Base-by-base conservation (phyloP, 2,113 vertebrate species). In the Chascanopsetta lugubris region DNA sequence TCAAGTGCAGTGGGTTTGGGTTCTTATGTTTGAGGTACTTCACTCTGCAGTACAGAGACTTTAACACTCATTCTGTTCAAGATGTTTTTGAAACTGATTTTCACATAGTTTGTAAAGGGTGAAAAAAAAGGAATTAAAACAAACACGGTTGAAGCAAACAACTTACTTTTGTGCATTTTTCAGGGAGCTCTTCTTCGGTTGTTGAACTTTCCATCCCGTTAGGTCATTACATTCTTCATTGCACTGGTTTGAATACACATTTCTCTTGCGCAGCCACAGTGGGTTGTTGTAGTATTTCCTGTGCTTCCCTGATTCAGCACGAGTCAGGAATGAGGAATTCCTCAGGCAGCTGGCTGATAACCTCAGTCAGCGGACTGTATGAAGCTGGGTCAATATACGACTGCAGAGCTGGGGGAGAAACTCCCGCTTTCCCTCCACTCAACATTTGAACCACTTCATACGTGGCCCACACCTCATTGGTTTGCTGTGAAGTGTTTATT, bases 381-480 rank as follows among this genome's bases (percentile, higher is more conserved):
- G 51, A 80, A 75, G 68, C 80, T 58, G 62, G 87, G 89, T 86
- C 87, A 90, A 90, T 89, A 90, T 66, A 77, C 87, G 80, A 73
- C 38, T 11, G 72, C 64, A 61, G 5, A 61, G 22, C 65, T 38
- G 26, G 38, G 34, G 63, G 50, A 72, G 48, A 59, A n/a, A n/a
- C n/a, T n/a, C 57, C 63, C 62, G 36, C n/a, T 48, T 27, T 29
- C 6, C 25, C 27, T 60, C 42, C 54, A 42, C 20, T 40, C 45
- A 29, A 26, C 63, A 48, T 57, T 64, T 43, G 18, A 36, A 42
- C 38, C 17, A n/a, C 17, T 8, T 2, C 22, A 27, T 9, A 56
- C 55, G 32, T n/a, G 55, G 17, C 15, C 26, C 30, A 29, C 36
- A 38, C 22, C 12, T 54, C 60, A 22, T 50, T 32, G 40, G 40